Percentiles rank a stretch among this genome's conserved stretches.
phyloP scores from a whole-genome alignment of 1,140 invertebrate species.

The Tribolium castaneum region DNA sequence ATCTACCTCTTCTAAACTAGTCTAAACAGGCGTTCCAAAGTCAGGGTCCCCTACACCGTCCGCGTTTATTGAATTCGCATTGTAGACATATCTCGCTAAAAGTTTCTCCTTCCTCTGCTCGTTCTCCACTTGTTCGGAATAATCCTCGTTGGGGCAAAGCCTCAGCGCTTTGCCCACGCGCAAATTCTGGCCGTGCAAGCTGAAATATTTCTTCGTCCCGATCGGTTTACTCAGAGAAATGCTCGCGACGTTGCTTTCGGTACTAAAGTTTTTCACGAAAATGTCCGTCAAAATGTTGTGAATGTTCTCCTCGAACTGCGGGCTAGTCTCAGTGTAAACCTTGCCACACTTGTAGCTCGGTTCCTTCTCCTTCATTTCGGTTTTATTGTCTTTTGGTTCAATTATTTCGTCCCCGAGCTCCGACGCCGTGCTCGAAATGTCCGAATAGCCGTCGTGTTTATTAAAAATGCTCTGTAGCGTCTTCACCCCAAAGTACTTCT shows the following conservation, averaged over 20 bases:
- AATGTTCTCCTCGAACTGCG: constrained; percentile 63
- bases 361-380: neutral
- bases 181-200: constrained; percentile 58
- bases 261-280: constrained; percentile 58
- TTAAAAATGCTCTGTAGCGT: constrained; percentile 64
- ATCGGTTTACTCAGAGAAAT: constrained; percentile 51
- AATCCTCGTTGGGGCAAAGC: constrained; percentile 61
- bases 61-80: constrained; percentile 62
- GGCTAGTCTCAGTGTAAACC: constrained; percentile 57
- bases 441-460: constrained; percentile 62
- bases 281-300: constrained; percentile 62
- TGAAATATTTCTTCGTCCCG: constrained; percentile 59
- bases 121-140: constrained; percentile 46
- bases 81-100: constrained; percentile 63
- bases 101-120: constrained; percentile 62
- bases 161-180: constrained; percentile 61
- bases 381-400: constrained; percentile 37
- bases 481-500: constrained; percentile 64
- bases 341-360: constrained; percentile 42
- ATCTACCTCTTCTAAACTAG: neutral
- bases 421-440: constrained; percentile 62
- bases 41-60: constrained; percentile 71
- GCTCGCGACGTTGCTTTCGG: constrained; percentile 42
- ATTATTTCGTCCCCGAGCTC: constrained; percentile 57
- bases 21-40: constrained; percentile 70